Percentiles rank a stretch among this genome's conserved stretches.
Evolutionary conservation across 1,140 invertebrate species (phyloP).

Genomic region (Drosophila burlai): DNA sequence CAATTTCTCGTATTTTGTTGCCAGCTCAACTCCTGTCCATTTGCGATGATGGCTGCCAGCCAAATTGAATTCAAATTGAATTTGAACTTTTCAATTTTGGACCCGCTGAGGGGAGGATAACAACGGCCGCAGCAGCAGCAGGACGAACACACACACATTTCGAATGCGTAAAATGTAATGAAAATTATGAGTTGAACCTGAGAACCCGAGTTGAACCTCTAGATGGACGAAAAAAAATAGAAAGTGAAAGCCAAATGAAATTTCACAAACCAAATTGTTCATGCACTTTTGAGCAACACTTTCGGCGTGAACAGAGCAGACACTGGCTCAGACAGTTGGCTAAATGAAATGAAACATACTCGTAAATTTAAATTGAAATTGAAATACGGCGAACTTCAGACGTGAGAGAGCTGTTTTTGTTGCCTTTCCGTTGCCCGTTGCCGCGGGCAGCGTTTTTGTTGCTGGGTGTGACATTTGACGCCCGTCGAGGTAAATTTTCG

Average conservation of each 20-base stretch:
- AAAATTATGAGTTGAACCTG: conserved; percentile 69
- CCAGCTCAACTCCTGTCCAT: conserved; percentile 44
- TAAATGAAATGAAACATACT: conserved; percentile 69
- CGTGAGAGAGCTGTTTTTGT: conserved; percentile 33
- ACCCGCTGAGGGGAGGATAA: conserved; percentile 41
- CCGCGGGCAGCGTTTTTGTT: conserved; percentile 51
- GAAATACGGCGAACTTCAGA: conserved; percentile 56
- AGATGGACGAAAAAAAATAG: conserved; percentile 14
- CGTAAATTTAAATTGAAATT: conserved; percentile 66
- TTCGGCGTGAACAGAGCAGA: conserved; percentile 60
- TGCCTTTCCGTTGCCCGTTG: conserved; percentile 24
- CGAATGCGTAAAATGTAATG: conserved; percentile 78
- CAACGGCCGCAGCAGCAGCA: conserved; percentile 8
- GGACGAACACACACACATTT: conserved; percentile 49
- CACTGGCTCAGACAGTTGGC: conserved; percentile 37
- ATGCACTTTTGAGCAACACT: conserved; percentile 79
- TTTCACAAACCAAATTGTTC: conserved; percentile 80
- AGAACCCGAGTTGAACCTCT: conserved; percentile 3
- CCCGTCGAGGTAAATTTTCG: conserved; percentile 31
- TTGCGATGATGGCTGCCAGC: conserved; percentile 60
- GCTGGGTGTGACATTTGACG: conserved; percentile 63
- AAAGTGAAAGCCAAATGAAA: conserved; percentile 73
- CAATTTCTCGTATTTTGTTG: conserved; percentile 58
- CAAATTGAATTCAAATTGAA: conserved; percentile 85
- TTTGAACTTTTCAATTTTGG: conserved; percentile 84